Percentiles rank a stretch among this genome's conserved stretches.
Evolutionary conservation across 2,888 invertebrate genomes (phyloP).

Genomic region (Pedicia rivosa): DNA sequence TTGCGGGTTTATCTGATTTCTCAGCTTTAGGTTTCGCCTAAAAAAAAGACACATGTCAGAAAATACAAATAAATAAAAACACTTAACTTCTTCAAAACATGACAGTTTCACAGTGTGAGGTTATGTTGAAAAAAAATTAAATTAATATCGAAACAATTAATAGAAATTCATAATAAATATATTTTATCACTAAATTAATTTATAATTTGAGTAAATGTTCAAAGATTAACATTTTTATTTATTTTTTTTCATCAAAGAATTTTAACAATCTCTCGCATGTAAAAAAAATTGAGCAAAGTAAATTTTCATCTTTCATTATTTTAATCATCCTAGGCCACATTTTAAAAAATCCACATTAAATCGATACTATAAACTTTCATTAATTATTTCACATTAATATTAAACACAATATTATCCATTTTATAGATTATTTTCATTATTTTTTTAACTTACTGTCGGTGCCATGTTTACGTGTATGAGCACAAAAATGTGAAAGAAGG

Average conservation of each 20-base stretch:
- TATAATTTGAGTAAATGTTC: too few species aligned
- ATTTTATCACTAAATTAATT: background rate
- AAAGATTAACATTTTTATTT: background rate
- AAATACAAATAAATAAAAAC: too few species aligned
- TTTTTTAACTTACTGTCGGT: conserved; percentile 26
- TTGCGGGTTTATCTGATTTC: conserved; percentile 17
- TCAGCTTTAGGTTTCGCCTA: conserved; percentile 29
- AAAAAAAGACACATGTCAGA: too few species aligned
- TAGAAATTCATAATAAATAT: too few species aligned
- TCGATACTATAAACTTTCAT: background rate
- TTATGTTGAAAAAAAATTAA: too few species aligned
- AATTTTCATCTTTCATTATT: conserved; percentile 5
- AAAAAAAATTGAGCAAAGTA: background rate
- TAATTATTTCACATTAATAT: background rate
- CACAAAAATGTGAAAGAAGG: conserved; percentile 7
- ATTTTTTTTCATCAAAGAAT: background rate
- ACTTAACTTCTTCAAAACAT: too few species aligned
- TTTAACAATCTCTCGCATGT: background rate
- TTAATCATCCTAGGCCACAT: conserved; percentile 5
- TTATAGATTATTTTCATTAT: conserved; percentile 12
- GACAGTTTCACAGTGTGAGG: too few species aligned
- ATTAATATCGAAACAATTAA: too few species aligned
- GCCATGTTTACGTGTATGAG: conserved; percentile 24
- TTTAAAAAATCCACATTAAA: background rate
- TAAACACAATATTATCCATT: conserved; percentile 1